phyloP scores from a whole-genome alignment of 1,140 invertebrate genomes.

The Reticulitermes speratus region DNA sequence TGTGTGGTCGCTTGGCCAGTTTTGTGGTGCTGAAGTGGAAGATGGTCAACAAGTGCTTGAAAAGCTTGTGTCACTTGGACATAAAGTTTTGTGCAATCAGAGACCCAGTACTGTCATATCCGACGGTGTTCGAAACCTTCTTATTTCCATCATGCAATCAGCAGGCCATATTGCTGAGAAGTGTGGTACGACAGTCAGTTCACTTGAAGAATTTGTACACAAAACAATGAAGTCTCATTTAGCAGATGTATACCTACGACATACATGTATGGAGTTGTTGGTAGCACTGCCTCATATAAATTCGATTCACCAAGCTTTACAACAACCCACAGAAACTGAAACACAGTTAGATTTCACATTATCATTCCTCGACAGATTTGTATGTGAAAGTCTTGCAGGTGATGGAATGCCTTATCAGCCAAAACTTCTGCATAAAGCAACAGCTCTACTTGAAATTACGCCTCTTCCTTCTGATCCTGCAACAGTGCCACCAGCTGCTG shows the following conservation, averaged over 20 bases:
- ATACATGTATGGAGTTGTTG: background rate
- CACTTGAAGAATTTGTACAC: background rate
- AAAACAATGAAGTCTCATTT: background rate
- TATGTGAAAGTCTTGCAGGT: constrained; percentile 11
- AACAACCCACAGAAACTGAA: background rate
- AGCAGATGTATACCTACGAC: background rate
- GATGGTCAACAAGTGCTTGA: background rate
- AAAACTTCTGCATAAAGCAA: background rate
- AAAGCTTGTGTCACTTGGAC: background rate
- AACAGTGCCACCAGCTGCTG: background rate
- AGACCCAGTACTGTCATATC: background rate
- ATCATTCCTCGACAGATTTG: constrained; percentile 16
- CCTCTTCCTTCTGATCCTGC: background rate
- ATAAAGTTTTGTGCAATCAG: constrained; percentile 9
- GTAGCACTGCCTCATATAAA: background rate
- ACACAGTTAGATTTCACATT: constrained; percentile 15
- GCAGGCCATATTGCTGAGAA: background rate
- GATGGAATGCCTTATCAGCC: background rate
- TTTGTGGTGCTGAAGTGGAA: background rate
- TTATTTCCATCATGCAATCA: background rate
- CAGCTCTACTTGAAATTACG: background rate
- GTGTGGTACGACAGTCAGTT: background rate
- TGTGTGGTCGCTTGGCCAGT: background rate
- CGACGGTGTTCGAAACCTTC: background rate
- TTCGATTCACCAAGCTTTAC: background rate